Conservation (phyloP, 2,888 invertebrate genomes). For the Ptilodon capucinus region DNA sequence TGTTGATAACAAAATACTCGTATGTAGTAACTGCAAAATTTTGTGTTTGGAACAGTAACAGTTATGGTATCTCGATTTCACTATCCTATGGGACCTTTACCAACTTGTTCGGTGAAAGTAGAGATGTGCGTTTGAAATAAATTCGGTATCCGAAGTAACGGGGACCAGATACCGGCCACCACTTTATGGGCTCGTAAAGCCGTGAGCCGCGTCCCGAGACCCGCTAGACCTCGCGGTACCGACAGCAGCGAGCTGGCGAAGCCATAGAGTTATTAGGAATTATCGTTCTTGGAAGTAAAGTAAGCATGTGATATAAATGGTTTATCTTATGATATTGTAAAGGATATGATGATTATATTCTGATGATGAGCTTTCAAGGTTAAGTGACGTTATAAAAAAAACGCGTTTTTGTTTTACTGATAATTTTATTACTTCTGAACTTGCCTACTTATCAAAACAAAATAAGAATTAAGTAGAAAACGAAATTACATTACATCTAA, state of each 20-base stretch:
- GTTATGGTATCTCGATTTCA: neutral
- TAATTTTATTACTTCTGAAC: too few relatives aligned
- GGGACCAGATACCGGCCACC: conserved; percentile 52
- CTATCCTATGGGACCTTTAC: neutral
- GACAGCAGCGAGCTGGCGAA: conserved; percentile 40
- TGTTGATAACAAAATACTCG: too few relatives aligned
- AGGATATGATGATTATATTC: too few relatives aligned
- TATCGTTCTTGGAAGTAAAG: neutral
- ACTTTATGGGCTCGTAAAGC: conserved; percentile 71
- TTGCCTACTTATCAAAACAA: too few relatives aligned
- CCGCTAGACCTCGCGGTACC: conserved; percentile 46
- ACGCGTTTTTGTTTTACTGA: too few relatives aligned
- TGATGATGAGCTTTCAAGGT: too few relatives aligned
- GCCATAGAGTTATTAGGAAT: conserved; percentile 16
- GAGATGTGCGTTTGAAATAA: conserved; percentile 57
- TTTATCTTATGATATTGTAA: too few relatives aligned
- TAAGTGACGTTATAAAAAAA: too few relatives aligned
- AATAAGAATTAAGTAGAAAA: too few relatives aligned
- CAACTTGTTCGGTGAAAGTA: conserved; percentile 3
- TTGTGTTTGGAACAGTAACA: neutral
- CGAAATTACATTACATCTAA: too few relatives aligned
- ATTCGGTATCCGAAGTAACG: conserved; percentile 62
- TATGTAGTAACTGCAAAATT: neutral
- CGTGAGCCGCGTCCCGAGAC: conserved; percentile 62
- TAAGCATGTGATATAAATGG: neutral